These are phyloP conservation scores for Wiebesia pumilae DNA, from an alignment of 1,140 invertebrate genomes.

Conservation along the genomic window DNA sequence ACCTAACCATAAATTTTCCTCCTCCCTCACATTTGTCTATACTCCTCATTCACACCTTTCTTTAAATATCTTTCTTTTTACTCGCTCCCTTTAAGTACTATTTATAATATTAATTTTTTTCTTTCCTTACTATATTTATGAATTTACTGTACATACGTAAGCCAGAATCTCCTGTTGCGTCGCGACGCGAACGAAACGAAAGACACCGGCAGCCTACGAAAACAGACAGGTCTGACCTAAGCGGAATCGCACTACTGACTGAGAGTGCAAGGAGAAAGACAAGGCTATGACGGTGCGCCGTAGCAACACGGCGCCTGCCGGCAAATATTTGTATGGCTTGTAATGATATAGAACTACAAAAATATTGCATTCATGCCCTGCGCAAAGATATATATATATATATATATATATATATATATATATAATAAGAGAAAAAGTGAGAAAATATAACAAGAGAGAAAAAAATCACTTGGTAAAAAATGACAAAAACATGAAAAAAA, in stretches of 20 bases:
- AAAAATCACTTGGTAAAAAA: no score
- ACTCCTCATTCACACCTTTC: background rate
- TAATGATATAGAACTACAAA: background rate
- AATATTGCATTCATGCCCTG: background rate
- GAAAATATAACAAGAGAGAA: background rate
- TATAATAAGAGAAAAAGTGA: background rate
- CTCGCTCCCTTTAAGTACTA: no score
- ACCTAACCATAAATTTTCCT: background rate
- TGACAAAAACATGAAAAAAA: no score
- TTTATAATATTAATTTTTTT: no score
- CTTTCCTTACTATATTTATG: background rate
- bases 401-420: no score
- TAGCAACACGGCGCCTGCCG: background rate
- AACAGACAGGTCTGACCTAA: constrained; percentile 56
- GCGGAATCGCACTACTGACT: constrained; percentile 67
- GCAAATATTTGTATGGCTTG: background rate
- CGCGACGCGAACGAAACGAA: background rate
- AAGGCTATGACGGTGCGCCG: background rate
- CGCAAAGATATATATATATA: no score
- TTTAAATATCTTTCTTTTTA: no score
- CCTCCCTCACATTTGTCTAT: background rate
- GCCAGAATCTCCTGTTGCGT: constrained; percentile 20
- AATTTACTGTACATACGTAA: background rate
- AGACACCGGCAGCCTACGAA: constrained; percentile 1
- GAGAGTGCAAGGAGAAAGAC: constrained; percentile 50